A percentile compares a stretch with the other conserved stretches of the same genome.
Evolutionary conservation across 2,888 invertebrate species (phyloP).

Genomic region (Nomada hirtipes): DNA sequence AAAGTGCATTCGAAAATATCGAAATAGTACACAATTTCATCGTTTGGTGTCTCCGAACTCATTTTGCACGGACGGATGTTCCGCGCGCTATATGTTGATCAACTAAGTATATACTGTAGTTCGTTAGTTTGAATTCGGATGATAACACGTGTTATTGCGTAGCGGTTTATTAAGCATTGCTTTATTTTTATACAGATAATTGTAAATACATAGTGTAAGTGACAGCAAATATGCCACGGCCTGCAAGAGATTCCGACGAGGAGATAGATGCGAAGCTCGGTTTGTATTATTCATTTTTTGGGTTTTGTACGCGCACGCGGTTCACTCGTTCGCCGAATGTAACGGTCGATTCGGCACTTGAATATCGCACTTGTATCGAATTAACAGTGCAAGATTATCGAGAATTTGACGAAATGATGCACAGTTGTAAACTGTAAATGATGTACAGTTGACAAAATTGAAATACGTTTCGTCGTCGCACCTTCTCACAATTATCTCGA

Average conservation of each 20-base stretch:
- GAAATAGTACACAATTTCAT: neutral
- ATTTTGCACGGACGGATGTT: conserved; percentile 18
- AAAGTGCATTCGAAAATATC: neutral
- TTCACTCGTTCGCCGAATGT: conserved; percentile 7
- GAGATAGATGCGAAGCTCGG: conserved; percentile 68
- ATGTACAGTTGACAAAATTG: neutral
- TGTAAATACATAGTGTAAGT: conserved; percentile 26
- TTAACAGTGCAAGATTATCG: neutral
- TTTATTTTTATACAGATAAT: conserved; percentile 4
- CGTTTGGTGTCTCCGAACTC: conserved; percentile 33
- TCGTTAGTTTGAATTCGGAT: conserved; percentile 43
- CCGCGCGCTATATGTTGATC: conserved; percentile 23
- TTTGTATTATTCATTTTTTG: conserved; percentile 58
- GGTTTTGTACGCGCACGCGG: conserved; percentile 39
- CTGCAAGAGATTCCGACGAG: conserved; percentile 69
- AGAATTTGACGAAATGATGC: no score
- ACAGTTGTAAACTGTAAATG: neutral
- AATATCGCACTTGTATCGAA: neutral
- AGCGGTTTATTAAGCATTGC: neutral
- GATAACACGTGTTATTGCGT: conserved; percentile 51
- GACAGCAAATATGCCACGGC: conserved; percentile 67
- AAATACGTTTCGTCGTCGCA: neutral
- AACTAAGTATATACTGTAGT: neutral
- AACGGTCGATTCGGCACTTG: conserved; percentile 32
- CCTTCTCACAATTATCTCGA: neutral